These are phyloP conservation scores for Pachyrhynchus sulphureomaculatus DNA, from an alignment of 1,140 invertebrate genomes.

Conservation along the genomic window DNA sequence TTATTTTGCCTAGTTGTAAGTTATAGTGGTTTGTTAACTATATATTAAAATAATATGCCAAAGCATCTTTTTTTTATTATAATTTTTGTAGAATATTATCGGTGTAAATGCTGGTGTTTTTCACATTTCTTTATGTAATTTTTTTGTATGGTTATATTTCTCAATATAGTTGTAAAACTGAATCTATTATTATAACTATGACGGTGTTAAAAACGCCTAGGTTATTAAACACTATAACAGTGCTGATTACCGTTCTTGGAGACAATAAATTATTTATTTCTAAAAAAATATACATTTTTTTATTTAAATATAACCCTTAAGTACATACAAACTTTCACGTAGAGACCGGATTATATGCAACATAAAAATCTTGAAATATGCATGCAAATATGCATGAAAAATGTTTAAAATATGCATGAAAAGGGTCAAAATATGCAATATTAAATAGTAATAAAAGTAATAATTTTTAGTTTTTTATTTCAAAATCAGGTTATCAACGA, in stretches of 20 bases:
- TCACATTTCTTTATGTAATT: constrained; percentile 22
- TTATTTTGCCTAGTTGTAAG: constrained; percentile 39
- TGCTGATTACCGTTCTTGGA: constrained; percentile 49
- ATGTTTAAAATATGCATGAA: no score
- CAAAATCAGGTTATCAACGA: no score
- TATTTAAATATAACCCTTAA: no score
- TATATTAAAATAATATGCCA: constrained; percentile 44
- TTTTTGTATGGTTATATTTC: constrained; percentile 14
- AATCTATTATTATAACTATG: constrained; percentile 42
- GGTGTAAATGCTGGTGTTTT: constrained; percentile 16
- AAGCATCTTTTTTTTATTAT: constrained; percentile 40
- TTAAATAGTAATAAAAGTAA: no score
- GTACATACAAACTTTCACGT: no score
- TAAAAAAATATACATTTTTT: constrained; percentile 23
- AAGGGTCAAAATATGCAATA: no score
- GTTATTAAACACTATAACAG: constrained; percentile 39
- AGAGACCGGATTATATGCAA: no score
- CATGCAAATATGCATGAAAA: no score
- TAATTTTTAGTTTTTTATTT: no score
- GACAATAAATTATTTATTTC: constrained; percentile 54
- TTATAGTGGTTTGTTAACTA: constrained; percentile 33
- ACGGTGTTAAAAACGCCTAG: constrained; percentile 45
- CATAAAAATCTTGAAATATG: no score
- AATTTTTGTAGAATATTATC: constrained; percentile 20
- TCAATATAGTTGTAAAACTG: constrained; percentile 39